phyloP scores from a whole-genome alignment of 1,140 invertebrate species.

The Lasioglossum baleicum region DNA sequence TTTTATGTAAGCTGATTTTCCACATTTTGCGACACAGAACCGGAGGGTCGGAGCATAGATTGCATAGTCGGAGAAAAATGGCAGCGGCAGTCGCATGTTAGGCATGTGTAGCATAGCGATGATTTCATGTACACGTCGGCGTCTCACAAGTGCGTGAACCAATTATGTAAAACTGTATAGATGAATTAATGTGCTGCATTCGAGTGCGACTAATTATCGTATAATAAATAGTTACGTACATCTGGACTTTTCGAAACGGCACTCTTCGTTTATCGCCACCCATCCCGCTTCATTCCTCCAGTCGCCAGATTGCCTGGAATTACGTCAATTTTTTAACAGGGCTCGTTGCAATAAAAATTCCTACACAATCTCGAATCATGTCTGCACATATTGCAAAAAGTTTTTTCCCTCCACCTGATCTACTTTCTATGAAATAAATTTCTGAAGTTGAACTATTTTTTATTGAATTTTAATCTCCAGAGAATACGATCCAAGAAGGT shows the following conservation, averaged over 20 bases:
- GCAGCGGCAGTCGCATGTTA: conserved; percentile 53
- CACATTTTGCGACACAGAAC: conserved; percentile 19
- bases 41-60: conserved; percentile 1
- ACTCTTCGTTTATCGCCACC: neutral
- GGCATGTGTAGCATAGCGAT: conserved; percentile 58
- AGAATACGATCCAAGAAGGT: no score
- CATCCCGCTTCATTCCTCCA: neutral
- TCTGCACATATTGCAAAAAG: no score
- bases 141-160: conserved; percentile 51
- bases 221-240: conserved; percentile 66
- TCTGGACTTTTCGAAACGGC: conserved; percentile 41
- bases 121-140: conserved; percentile 59
- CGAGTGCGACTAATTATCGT: conserved; percentile 63
- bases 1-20: neutral
- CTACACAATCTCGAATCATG: no score
- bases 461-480: no score
- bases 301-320: no score
- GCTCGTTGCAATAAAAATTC: no score
- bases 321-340: no score
- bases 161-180: conserved; percentile 66
- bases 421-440: no score
- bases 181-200: conserved; percentile 65
- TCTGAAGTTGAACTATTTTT: no score
- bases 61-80: conserved; percentile 23
- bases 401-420: no score